Base-by-base conservation (phyloP, 1,140 invertebrate species). In the Gyrodactylus salaris region DNA sequence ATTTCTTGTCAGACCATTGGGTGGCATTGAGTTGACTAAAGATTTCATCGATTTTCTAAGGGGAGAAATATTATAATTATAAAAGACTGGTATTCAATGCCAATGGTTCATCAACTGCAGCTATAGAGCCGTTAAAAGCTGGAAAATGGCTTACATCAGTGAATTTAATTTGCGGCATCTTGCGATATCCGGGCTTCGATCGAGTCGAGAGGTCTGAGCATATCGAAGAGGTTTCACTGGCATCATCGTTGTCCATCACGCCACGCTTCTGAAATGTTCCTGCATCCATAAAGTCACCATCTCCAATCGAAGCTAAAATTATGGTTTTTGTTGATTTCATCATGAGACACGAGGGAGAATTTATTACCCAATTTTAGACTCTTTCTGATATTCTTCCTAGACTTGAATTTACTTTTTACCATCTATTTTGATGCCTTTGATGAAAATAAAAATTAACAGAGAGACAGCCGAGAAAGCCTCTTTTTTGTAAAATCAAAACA, bases 1-100 rank as follows among this genome's bases (percentile, higher is more conserved):
- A 21, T 25, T 71, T 71, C n/a, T 71, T 71, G 20, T 71, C 70
- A 25, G 70, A 71, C 70, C 70, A 71, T 20, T 71, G 70, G 25
- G 1, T 25, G 7, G 70, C 21, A 2, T 21, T 24, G 1, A 71
- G n/a, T 25, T 71, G 70, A n/a, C 70, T 21, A 20, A 71, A 71
- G 1, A 71, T 71, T 71, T 71, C 70, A 16, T 71, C 21, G 1
- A 25, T 71, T 7, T 71, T 71, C 70, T 71, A 26, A 25, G n/a
- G 16, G 25, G 2, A 16, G 1, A 1, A 25, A 24, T 1, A 25
- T 24, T 22, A 1, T 25, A 71, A 24, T 25, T 71, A 1, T 25
- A 71, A 1, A 16, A 54, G n/a, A 54, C 7, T 16, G n/a, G 34
- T 16, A n/a, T 54, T 54, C 7, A 54, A 54, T 54, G 34, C n/a